phyloP scores from a whole-genome alignment of 2,113 vertebrate species.

The Strix uralensis region DNA sequence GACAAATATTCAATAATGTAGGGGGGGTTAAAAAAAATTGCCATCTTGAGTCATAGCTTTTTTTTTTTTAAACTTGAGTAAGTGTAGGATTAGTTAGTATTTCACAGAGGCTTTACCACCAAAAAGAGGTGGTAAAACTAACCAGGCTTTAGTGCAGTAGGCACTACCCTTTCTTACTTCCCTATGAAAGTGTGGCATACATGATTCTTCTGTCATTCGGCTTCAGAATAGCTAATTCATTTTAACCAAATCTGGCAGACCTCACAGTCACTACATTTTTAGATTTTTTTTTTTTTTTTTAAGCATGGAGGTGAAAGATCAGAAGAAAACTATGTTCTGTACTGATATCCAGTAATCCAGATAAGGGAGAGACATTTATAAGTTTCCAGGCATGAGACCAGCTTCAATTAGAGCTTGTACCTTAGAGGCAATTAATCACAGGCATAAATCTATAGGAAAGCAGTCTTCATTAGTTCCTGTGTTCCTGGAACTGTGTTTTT shows the following conservation, averaged over 20 bases:
- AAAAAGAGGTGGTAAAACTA: neutral
- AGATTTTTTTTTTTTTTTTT: neutral
- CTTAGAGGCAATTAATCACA: conserved; percentile 10
- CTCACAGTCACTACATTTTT: neutral
- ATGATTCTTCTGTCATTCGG: neutral
- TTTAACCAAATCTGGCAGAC: neutral
- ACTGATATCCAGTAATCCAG: neutral
- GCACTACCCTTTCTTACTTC: neutral
- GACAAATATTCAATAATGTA: neutral
- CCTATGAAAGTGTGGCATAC: neutral
- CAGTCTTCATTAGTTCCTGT: neutral
- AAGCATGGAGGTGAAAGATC: neutral
- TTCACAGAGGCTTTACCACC: neutral
- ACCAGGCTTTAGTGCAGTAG: neutral
- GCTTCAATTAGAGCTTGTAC: neutral
- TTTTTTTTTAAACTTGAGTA: neutral
- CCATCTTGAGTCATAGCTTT: neutral
- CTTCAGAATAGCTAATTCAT: neutral
- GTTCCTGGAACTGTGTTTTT: neutral
- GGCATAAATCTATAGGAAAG: conserved; percentile 13
- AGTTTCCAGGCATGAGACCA: neutral
- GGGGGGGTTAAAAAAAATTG: neutral
- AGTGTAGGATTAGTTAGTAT: neutral
- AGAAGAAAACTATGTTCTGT: neutral
- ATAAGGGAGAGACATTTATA: neutral